Conservation (phyloP, 2,888 invertebrate genomes). For the Drosophila birchii region DNA sequence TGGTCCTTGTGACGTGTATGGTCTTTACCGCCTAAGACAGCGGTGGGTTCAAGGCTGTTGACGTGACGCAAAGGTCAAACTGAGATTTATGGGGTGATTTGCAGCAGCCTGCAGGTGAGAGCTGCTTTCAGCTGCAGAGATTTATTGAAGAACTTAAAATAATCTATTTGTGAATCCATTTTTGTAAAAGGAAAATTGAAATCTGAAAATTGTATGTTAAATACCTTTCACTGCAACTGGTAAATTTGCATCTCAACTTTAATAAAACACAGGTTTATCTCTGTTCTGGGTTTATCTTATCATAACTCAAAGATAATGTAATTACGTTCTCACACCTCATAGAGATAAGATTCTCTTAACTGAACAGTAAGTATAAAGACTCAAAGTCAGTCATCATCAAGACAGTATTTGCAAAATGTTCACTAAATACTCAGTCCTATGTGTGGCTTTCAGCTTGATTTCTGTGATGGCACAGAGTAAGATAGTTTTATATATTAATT, state of each 20-base stretch:
- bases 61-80: slow-evolving; percentile 37
- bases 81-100: slow-evolving; percentile 39
- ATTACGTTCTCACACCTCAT: neutral
- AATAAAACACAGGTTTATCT: neutral
- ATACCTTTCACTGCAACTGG: neutral
- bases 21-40: slow-evolving; percentile 24
- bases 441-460: neutral
- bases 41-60: slow-evolving; percentile 34
- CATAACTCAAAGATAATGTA: neutral
- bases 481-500: neutral
- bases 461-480: neutral
- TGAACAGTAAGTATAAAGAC: neutral
- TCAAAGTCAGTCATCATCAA: neutral
- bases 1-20: slow-evolving; percentile 32
- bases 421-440: neutral
- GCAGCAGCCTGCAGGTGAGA: slow-evolving; percentile 9
- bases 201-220: neutral
- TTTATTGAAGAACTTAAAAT: slow-evolving; percentile 26
- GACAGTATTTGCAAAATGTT: slow-evolving; percentile 6
- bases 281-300: neutral
- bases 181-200: neutral
- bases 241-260: neutral
- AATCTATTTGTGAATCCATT: slow-evolving; percentile 7
- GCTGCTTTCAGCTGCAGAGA: neutral
- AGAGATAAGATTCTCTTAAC: neutral